Evolutionary conservation across 1,140 invertebrate genomes (phyloP), one percentile per base, ranked within the genome.

Genomic region (Cotesia chilonis): DNA sequence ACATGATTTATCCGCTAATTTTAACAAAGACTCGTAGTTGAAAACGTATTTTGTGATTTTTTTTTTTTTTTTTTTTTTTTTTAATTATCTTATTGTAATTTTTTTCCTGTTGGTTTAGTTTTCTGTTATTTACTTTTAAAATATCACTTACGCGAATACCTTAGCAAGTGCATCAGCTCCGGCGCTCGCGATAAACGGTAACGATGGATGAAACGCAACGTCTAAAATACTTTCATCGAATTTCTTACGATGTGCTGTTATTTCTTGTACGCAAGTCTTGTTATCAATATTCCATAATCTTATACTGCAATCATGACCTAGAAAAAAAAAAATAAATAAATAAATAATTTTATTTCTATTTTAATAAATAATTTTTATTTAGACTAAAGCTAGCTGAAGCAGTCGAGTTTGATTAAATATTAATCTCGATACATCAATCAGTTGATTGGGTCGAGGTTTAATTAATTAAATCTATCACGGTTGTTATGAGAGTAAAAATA

Each of bases 151-250:
- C 84, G 94, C 93, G 89, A 95, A 99, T 80, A 99, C 98, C 91
- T 99, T 99, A 82, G 97, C 98, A 78, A 99, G 90, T 74, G 95
- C 96, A 89, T 99, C 98, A 74, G 98, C 98, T 75, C 98, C 98
- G 75, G 96, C 97, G 88, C 96, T 98, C 72, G 98, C 98, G 83
- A 99, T 99, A 87, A 96, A 98, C 72, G 97, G 96, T 88, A 96
- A 95, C 76, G 96, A 94, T 79, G 98, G 97, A 90, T 99, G 98
- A 90, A 99, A 99, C 81, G 98, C 97, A 73, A 99, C 98, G 87
- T 98, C 96, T 83, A 98, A 92, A 88, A 99, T 99, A 82, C 96
- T 96, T 89, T 99, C 98, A 87, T 99, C 98, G 89, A 98, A 98
- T 88, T 99, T 99, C 88, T 99, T 99, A 75, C 98, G 92, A 89